These are phyloP conservation scores for Porites rus DNA, from an alignment of 92 coral and sea anemone species.

Conservation along the genomic window DNA sequence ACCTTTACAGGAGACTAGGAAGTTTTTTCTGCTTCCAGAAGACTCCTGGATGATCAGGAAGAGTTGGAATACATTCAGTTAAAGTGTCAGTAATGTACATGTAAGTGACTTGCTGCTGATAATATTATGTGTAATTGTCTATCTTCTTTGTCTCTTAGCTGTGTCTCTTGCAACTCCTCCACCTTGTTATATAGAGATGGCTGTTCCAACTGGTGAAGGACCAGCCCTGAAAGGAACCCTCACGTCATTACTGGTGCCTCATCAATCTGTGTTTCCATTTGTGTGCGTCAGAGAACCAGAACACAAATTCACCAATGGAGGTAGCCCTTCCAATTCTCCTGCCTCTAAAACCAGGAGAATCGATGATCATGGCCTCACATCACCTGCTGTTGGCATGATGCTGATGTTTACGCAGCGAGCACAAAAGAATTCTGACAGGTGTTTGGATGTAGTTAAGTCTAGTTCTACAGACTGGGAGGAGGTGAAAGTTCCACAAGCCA, in stretches of 20 bases:
- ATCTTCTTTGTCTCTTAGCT: conserved; percentile 40
- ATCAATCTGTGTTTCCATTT: conserved; percentile 78
- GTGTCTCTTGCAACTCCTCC: conserved; percentile 71
- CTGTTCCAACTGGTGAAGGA: conserved; percentile 64
- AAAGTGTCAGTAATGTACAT: too few relatives aligned
- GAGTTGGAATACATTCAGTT: too few relatives aligned
- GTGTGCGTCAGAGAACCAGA: conserved; percentile 79
- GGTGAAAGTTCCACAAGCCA: conserved; percentile 62
- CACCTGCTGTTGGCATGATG: conserved; percentile 79
- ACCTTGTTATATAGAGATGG: conserved; percentile 79
- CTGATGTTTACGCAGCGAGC: conserved; percentile 84
- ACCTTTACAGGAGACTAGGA: too few relatives aligned
- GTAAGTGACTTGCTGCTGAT: too few relatives aligned
- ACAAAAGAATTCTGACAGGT: conserved; percentile 73
- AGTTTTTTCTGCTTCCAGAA: too few relatives aligned
- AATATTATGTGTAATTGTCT: too few relatives aligned
- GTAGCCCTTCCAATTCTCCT: conserved; percentile 74
- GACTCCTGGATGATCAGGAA: too few relatives aligned
- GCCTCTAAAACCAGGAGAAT: conserved; percentile 71
- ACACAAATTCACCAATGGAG: conserved; percentile 67
- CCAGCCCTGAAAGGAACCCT: conserved; percentile 52
- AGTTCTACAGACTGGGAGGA: conserved; percentile 63
- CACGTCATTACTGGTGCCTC: conserved; percentile 71
- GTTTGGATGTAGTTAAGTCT: conserved; percentile 59
- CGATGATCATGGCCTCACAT: conserved; percentile 37